Evolutionary conservation across 2,888 invertebrate species (phyloP), one percentile per base, ranked within the genome.

Genomic region (Caprella mutica): DNA sequence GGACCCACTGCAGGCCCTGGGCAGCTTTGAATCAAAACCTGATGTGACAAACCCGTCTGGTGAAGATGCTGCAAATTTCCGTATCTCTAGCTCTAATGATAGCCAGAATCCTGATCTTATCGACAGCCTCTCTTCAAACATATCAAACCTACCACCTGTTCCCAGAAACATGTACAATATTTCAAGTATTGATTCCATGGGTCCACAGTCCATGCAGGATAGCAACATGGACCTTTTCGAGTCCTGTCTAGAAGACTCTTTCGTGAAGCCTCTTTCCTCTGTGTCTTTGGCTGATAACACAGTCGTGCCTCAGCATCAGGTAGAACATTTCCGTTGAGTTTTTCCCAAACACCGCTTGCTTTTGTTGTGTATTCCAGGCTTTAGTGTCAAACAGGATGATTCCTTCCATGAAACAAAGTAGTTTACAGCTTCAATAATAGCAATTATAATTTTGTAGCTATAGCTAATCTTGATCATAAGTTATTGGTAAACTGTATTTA

Each of bases 101-200:
- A 24, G 30, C 30, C 29, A 27, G 9, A 24, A 27, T 44, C 26
- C 30, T 48, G 48, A 48, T 5, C 19, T 27, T 14, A 19, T 24
- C 17, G 26, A 30, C 48, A 48, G 48, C 48, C n/a, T 48, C 19
- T 48, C 48, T 17, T n/a, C 48, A 48, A 30, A 30, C 27, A 48
- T 48, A 14, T 21, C 19, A 17, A 29, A 27, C n/a, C 12, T 48
- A 24, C 48, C 21, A 19, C 48, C 48, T n/a, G 48, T 48, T 12
- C 48, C 48, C 4, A 23, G 48, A 30, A 48, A 48, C 48, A 27
- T 48, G 30, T 48, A 48, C 30, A 48, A 48, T 48, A 48, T 48
- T 24, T 48, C 48, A 14, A 48, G 48, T 21, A 48, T 48, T 21
- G n/a, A n/a, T n/a, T n/a, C n/a, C n/a, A n/a, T n/a, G n/a, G 48